Evolutionary conservation across 2,797 vertebrate genomes (phyloP).

Genomic region (Sylvia borin): DNA sequence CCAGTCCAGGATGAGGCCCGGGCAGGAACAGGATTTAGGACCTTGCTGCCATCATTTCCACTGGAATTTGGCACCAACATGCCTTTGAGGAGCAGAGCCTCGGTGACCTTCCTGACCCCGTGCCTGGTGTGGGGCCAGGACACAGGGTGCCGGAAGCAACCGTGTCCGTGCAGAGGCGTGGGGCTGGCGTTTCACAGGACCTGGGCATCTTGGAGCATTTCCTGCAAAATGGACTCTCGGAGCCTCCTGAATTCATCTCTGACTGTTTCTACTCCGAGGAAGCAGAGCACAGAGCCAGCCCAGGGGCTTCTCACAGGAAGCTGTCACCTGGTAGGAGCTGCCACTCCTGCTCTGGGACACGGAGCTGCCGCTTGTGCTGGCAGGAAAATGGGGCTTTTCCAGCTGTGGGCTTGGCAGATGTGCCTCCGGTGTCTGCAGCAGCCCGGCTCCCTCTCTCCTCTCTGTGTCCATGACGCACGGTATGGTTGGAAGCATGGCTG

Average conservation of each 20-base stretch:
- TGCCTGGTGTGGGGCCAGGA: background rate
- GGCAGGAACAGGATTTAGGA: background rate
- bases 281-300: background rate
- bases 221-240: background rate
- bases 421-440: background rate
- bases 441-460: background rate
- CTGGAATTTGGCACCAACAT: background rate
- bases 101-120: background rate
- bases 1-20: background rate
- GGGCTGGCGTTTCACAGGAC: background rate
- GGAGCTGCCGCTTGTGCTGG: background rate
- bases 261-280: background rate
- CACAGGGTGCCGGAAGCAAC: rapidly evolving
- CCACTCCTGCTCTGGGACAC: background rate
- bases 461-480: background rate
- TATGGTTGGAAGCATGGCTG: background rate
- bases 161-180: rapidly evolving
- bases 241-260: background rate
- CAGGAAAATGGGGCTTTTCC: slow-evolving; percentile 3
- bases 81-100: background rate
- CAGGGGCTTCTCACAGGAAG: background rate
- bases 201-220: background rate
- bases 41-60: background rate
- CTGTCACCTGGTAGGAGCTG: background rate
- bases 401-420: background rate